A percentile compares a stretch with the other conserved stretches of the same genome.
Evolutionary conservation across 1,140 invertebrate species (phyloP).

Genomic region (Notospermus geniculatus): DNA sequence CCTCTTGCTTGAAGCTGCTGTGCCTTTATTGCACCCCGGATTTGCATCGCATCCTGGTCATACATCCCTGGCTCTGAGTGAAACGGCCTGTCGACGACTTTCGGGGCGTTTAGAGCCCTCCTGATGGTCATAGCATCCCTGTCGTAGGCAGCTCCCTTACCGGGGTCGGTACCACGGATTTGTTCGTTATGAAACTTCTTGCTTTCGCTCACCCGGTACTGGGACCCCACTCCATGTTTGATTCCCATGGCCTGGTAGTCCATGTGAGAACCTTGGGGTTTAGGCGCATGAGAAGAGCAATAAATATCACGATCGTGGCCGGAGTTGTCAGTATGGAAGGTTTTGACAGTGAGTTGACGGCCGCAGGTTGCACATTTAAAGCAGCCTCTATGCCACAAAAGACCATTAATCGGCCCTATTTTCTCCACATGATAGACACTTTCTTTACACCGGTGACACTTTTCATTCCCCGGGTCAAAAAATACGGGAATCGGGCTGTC

Average conservation of each 20-base stretch:
- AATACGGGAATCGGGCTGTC: background rate
- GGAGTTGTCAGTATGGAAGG: constrained; percentile 96
- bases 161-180: constrained; percentile 23
- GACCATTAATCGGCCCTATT: constrained; percentile 88
- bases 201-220: constrained; percentile 63
- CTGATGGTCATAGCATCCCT: constrained; percentile 86
- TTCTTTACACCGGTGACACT: constrained; percentile 53
- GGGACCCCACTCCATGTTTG: constrained; percentile 83
- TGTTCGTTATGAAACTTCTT: constrained; percentile 29
- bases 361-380: constrained; percentile 96
- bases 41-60: constrained; percentile 63
- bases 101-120: constrained; percentile 86
- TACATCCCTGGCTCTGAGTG: constrained; percentile 11
- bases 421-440: constrained; percentile 65
- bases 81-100: constrained; percentile 56
- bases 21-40: constrained; percentile 39
- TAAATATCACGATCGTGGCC: constrained; percentile 97
- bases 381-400: constrained; percentile 95
- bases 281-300: constrained; percentile 92
- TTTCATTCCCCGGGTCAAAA: constrained; percentile 22
- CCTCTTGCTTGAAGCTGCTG: constrained; percentile 35
- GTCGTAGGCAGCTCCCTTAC: constrained; percentile 50
- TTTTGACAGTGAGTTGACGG: constrained; percentile 94
- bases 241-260: constrained; percentile 87
- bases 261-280: constrained; percentile 84